phyloP scores from a whole-genome alignment of 35 echinoderm and acorn worm species.

The Diadema setosum region DNA sequence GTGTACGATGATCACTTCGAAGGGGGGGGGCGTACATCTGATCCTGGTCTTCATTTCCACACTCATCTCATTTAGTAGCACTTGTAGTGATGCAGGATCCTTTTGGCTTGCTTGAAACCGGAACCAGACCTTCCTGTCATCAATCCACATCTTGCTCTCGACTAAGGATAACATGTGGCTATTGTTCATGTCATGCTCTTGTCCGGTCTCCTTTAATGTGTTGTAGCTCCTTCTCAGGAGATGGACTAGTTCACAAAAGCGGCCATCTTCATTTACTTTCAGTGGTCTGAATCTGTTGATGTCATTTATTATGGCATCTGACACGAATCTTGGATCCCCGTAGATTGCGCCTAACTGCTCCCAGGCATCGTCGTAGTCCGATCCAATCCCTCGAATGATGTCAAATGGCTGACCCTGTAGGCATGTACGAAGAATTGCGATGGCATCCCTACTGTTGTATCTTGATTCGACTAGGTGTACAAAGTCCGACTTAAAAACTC shows the following conservation, averaged over 20 bases:
- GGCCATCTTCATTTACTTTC: constrained; percentile 7
- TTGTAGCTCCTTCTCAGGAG: constrained; percentile 31
- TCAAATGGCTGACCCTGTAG: constrained; percentile 9
- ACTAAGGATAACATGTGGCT: background rate
- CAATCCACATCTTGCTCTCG: no score
- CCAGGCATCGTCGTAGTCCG: no score
- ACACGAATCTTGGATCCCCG: constrained; percentile 33
- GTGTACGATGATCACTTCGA: no score
- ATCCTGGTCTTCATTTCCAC: constrained; percentile 28
- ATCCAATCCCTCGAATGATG: no score
- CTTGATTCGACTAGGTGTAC: no score
- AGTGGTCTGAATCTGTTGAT: background rate
- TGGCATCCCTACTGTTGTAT: constrained; percentile 14
- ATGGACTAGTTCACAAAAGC: constrained; percentile 32
- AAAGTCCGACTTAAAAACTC: no score
- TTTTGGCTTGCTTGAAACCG: background rate
- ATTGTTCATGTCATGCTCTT: background rate
- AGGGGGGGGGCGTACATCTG: constrained; percentile 9
- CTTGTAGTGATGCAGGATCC: background rate
- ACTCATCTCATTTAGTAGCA: constrained; percentile 7
- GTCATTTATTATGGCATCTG: constrained; percentile 23
- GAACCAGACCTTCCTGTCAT: constrained; percentile 45
- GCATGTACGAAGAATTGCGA: constrained; percentile 6
- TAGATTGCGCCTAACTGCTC: no score
- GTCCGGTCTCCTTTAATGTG: constrained; percentile 8